Base-by-base conservation (phyloP, 1,140 invertebrate species). In the Sweltsa coloradensis region DNA sequence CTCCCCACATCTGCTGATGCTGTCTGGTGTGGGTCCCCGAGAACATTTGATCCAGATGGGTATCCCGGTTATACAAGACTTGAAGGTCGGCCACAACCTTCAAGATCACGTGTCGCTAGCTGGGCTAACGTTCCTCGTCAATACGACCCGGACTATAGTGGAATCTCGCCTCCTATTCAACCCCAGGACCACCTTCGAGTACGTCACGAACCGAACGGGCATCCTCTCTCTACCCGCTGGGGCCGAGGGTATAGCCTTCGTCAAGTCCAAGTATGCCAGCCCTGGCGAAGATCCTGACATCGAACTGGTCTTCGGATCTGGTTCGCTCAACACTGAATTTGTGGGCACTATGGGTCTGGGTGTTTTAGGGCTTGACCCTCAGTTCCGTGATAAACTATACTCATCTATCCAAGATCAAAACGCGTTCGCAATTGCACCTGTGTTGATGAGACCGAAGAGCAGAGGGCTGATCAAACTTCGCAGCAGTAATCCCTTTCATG, bases 301-400 rank as follows among this genome's bases (percentile, higher is more conserved):
- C 44, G 84, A 91, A 52, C 84, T 89, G 45, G 86, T 90, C 49
- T 87, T 91, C 79, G 84, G 85, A 2, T 84, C 87, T 1, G 86
- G 85, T 0, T 85, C 83, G 2, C 82, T 89, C 1, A 81, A 83
- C 47, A 88, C 87, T 0, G 85, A 88, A n/a, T n/a, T n/a, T 55
- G 51, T 45, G 1, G 84, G 85, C 0, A 69, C 76, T 9, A 72
- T 80, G 50, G 80, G 88, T 0, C 73, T 78, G 50, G 85, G 84
- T 62, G 78, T 85, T n/a, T 59, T 88, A n/a, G 87, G 88, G 1
- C 58, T 92, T 1, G 86, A 79, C n/a, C 85, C 91, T 34, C 74
- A 80, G 34, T 61, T 89, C 0, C 90, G 89, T 59, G 70, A 89
- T 51, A 72, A 75, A 0, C 82, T 89, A 27, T 90, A 79, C 55